phyloP scores from a whole-genome alignment of 2,797 vertebrate genomes.

The Prunella strophiata region DNA sequence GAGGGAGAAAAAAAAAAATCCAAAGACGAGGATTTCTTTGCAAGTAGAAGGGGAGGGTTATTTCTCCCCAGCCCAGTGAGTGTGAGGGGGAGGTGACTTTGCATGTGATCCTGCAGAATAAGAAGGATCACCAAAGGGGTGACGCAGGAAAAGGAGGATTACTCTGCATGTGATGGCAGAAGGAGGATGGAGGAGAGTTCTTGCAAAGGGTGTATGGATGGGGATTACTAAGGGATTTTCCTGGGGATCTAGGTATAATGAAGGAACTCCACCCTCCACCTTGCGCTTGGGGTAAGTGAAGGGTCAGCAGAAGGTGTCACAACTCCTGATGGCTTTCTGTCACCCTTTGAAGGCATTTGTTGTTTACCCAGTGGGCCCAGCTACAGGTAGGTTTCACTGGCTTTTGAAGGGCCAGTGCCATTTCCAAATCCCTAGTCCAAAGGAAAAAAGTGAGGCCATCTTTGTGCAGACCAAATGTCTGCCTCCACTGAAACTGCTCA shows the following conservation, averaged over 20 bases:
- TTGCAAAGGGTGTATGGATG: not conserved
- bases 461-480: not conserved
- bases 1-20: fast-evolving
- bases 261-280: not conserved
- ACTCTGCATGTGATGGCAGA: constrained; percentile 35
- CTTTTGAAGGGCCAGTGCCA: not conserved
- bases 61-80: not conserved
- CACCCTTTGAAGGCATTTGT: not conserved
- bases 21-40: not conserved
- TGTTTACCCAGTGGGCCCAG: not conserved
- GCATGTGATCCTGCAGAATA: constrained; percentile 14
- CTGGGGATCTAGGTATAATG: not conserved
- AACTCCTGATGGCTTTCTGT: not conserved
- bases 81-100: not conserved
- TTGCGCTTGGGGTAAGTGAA: not conserved
- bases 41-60: not conserved
- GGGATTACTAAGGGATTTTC: constrained; percentile 61
- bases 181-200: constrained; percentile 26
- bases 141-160: constrained; percentile 43
- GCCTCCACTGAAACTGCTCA: not conserved
- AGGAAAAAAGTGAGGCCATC: not conserved
- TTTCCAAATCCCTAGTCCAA: not conserved
- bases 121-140: constrained; percentile 42
- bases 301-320: not conserved
- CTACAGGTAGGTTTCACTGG: not conserved